Evolutionary conservation across 2,888 invertebrate species (phyloP).

Genomic region (Tupiocoris notatus): DNA sequence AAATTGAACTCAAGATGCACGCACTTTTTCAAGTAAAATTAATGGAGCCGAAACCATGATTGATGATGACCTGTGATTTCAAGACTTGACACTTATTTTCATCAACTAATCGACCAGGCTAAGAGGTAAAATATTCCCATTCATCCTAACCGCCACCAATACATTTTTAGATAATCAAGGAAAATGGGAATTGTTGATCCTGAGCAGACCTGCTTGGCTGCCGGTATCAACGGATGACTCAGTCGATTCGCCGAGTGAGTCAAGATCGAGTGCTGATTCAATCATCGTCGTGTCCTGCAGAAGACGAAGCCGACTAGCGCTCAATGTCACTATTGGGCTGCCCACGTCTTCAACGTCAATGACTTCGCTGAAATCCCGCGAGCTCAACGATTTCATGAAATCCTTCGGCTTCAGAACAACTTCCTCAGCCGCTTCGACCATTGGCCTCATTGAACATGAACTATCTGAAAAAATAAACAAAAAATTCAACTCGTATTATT

Average conservation of each 20-base stretch:
- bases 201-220: conserved; percentile 67
- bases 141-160: too few species aligned
- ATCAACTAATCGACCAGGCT: too few species aligned
- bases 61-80: too few species aligned
- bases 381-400: conserved; percentile 41
- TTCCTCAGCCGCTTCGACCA: conserved; percentile 42
- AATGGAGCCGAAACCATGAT: too few species aligned
- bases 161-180: too few species aligned
- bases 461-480: conserved; percentile 37
- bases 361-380: conserved; percentile 41
- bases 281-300: conserved; percentile 88
- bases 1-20: too few species aligned
- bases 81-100: too few species aligned
- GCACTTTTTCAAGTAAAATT: too few species aligned
- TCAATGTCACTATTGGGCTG: conserved; percentile 54
- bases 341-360: conserved; percentile 47
- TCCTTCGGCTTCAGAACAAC: conserved; percentile 43
- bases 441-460: conserved; percentile 39
- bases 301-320: conserved; percentile 72
- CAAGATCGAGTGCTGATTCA: conserved; percentile 83
- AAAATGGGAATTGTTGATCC: conserved; percentile 50
- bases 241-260: conserved; percentile 72
- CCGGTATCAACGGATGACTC: conserved; percentile 62
- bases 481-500: neutral
- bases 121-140: too few species aligned